These are phyloP conservation scores for Cremastobaeus sp. DNA, from an alignment of 2,888 invertebrate species.

Conservation along the genomic window DNA sequence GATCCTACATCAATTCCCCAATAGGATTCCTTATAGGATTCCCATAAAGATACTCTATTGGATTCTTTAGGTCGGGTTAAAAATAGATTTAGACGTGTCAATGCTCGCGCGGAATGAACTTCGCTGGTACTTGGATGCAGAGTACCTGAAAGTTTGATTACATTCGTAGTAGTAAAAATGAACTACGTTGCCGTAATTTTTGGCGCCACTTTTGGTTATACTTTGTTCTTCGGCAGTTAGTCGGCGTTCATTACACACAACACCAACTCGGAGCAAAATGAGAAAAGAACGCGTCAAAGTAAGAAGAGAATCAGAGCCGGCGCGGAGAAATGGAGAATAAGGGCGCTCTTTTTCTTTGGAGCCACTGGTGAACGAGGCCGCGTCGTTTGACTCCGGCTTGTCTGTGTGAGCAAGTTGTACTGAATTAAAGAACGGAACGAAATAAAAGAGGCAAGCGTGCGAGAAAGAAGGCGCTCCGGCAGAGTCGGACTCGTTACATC, in stretches of 20 bases:
- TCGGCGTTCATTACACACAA: slow-evolving; percentile 50
- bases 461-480: slow-evolving; percentile 9
- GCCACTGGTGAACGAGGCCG: slow-evolving; percentile 30
- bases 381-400: slow-evolving; percentile 38
- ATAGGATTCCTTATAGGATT: too few relatives aligned
- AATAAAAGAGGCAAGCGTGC: slow-evolving; percentile 18
- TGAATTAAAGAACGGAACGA: slow-evolving; percentile 53
- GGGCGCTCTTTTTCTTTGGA: slow-evolving; percentile 54
- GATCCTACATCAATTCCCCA: too few relatives aligned
- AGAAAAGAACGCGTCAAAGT: slow-evolving; percentile 71
- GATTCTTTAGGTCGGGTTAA: too few relatives aligned
- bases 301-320: slow-evolving; percentile 52
- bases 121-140: too few relatives aligned
- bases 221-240: slow-evolving; percentile 51
- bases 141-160: too few relatives aligned
- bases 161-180: too few relatives aligned
- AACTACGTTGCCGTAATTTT: slow-evolving; percentile 8
- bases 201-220: slow-evolving; percentile 34
- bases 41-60: too few relatives aligned
- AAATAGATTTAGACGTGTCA: too few relatives aligned
- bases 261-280: slow-evolving; percentile 68
- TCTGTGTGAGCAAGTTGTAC: slow-evolving; percentile 44
- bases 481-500: slow-evolving; percentile 40
- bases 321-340: slow-evolving; percentile 55
- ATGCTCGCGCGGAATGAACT: too few relatives aligned